Base-by-base conservation (phyloP, 2,113 vertebrate genomes). In the Cyanoderma ruficeps region DNA sequence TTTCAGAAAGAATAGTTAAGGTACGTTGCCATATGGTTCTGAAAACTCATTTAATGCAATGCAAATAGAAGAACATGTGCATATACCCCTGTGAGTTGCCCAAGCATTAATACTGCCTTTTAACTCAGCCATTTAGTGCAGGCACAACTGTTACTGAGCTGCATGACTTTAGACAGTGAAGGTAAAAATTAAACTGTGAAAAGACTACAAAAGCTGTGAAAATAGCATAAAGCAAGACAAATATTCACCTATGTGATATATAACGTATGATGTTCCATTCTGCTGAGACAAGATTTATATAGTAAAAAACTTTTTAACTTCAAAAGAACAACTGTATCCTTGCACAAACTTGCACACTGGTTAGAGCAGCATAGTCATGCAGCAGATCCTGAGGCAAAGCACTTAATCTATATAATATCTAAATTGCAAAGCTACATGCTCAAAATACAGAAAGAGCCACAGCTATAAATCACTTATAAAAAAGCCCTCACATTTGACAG, bases 1-100 rank as follows among this genome's bases (percentile, higher is more conserved):
- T 96, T 96, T 96, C 77, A 81, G 94, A 96, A 94, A 96, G 93
- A 96, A 94, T 39, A 93, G 90, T 95, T 96, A 68, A 93, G 93
- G 91, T 89, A 83, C 78, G 69, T 89, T 91, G 82, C 85, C 91
- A 95, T 94, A 95, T 92, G 94, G 93, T 94, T 88, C 94, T 92
- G 96, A 93, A 96, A 96, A 71, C 78, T 95, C 92, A 89, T 91
- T 87, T 96, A 96, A 95, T 64, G 94, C 94, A 95, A 96, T 81
- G 90, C 83, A 96, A 93, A 95, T 65, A 97, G 90, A 90, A 87
- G 87, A 97, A 93, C 93, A 91, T 80, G 87, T 94, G 94, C 91
- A 53, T 65, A 39, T 52, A 88, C 80, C 91, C 94, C 69, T 95
- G 91, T 93, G 94, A 94, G 71, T 81, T 94, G 76, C 83, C 93